Percentiles rank a stretch among this genome's conserved stretches.
Evolutionary conservation across 2,888 invertebrate genomes (phyloP).

Genomic region (Ornithoptera alexandrae): DNA sequence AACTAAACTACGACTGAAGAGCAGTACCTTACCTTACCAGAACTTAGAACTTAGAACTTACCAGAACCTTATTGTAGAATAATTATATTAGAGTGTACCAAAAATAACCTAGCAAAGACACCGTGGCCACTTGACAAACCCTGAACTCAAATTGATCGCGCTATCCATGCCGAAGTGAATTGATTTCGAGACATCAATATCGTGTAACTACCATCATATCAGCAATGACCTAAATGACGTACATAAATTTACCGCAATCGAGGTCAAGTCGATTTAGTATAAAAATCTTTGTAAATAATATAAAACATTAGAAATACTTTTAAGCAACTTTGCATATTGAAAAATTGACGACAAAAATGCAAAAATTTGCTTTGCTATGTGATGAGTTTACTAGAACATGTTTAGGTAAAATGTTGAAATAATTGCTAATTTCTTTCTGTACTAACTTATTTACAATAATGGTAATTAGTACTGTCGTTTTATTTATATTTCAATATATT

Average conservation of each 20-base stretch:
- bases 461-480: no score
- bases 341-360: background rate
- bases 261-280: slow-evolving; percentile 6
- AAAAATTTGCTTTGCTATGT: no score
- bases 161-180: slow-evolving; percentile 31
- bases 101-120: background rate
- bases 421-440: no score
- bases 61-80: background rate
- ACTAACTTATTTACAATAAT: no score
- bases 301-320: background rate
- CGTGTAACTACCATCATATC: slow-evolving; percentile 21
- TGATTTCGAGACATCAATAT: slow-evolving; percentile 24
- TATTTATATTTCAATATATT: background rate
- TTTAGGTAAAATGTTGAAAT: no score
- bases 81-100: background rate
- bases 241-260: background rate
- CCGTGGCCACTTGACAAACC: background rate
- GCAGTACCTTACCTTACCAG: no score
- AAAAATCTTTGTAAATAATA: background rate
- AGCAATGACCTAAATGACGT: slow-evolving; percentile 22
- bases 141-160: slow-evolving; percentile 27
- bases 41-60: no score
- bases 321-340: background rate
- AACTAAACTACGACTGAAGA: no score
- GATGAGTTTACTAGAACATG: no score